Base-by-base conservation (phyloP, 2,888 invertebrate species). In the Trichopoda pennipes region DNA sequence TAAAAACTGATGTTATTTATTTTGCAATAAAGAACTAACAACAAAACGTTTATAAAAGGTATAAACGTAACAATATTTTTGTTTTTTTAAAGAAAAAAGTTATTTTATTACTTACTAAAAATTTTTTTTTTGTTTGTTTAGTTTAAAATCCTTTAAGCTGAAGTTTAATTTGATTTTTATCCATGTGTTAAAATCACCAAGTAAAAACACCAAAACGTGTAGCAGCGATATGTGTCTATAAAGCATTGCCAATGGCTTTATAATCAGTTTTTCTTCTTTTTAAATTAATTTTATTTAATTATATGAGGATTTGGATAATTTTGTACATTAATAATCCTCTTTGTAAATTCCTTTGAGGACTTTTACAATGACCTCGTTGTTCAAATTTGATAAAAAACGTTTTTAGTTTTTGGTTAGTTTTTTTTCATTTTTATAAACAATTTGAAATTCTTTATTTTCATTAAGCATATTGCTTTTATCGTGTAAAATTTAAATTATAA, bases 171-270 rank as follows among this genome's bases (percentile, higher is more conserved):
- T 82, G 21, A 68, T 32, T 42, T 66, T 56, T 47, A 70, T 56
- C 68, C 79, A 68, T 19, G 66, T 72, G 32, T 72, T 76, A 17
- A 82, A 82, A 68, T 68, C 79, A 32, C 75, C 75, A 47, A 79
- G 56, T 61, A 82, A 75, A 75, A 79, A 44, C 70, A 79, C 42
- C 49, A 82, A 61, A 28, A 82, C 32, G 56, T 79, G 82, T 75
- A 82, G 72, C 72, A 82, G 66, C 60, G 68, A 63, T 49, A 72
- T 68, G 61, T 60, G 55, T 80, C 75, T 64, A 61, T 66, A 69
- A 60, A 79, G 76, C 82, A 82, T 82, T 79, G 61, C 70, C 68
- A 44, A 66, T 76, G 35, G 44, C 53, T 63, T 49, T 23, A 42
- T 75, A 12, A 14, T 12, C 14, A 12, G 14, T 38, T 55, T 55